Conservation (phyloP, 2,797 vertebrate genomes). For the Lycodopsis pacificus region DNA sequence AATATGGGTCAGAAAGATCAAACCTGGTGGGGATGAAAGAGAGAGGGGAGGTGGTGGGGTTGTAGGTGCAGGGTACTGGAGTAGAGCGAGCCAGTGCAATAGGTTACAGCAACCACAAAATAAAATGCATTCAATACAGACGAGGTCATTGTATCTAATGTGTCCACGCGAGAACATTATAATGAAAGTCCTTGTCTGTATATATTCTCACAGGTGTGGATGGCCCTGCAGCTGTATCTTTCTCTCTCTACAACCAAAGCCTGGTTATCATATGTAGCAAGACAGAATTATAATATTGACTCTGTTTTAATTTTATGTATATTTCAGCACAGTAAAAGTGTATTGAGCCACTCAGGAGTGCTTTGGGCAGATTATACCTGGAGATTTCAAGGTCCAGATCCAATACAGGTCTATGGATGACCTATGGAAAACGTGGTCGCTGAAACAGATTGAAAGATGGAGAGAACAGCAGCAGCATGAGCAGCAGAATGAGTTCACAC, state of each 20-base stretch:
- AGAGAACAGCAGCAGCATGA: slow-evolving; percentile 1
- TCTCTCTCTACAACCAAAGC: background rate
- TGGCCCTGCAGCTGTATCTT: background rate
- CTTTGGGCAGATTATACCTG: background rate
- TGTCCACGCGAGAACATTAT: slow-evolving; percentile 9
- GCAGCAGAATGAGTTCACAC: background rate
- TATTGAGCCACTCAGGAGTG: background rate
- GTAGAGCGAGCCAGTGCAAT: background rate
- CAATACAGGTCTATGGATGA: background rate
- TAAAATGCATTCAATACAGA: slow-evolving; percentile 24
- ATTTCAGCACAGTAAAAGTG: background rate
- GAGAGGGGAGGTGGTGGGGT: background rate
- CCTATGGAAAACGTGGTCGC: too few relatives aligned
- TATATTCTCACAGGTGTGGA: slow-evolving; percentile 15
- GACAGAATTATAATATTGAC: background rate
- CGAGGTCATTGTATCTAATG: slow-evolving; percentile 26
- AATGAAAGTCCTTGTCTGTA: slow-evolving; percentile 24
- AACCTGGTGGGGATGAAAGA: slow-evolving; percentile 20
- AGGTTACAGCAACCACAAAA: slow-evolving; percentile 13
- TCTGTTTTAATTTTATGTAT: background rate
- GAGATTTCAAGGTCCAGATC: background rate
- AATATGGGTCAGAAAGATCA: slow-evolving; percentile 41
- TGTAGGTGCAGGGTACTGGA: background rate
- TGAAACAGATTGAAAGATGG: slow-evolving; percentile 8
- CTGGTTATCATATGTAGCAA: slow-evolving; percentile 1